phyloP scores from a whole-genome alignment of 1,140 invertebrate species.

The Aphis gossypii region DNA sequence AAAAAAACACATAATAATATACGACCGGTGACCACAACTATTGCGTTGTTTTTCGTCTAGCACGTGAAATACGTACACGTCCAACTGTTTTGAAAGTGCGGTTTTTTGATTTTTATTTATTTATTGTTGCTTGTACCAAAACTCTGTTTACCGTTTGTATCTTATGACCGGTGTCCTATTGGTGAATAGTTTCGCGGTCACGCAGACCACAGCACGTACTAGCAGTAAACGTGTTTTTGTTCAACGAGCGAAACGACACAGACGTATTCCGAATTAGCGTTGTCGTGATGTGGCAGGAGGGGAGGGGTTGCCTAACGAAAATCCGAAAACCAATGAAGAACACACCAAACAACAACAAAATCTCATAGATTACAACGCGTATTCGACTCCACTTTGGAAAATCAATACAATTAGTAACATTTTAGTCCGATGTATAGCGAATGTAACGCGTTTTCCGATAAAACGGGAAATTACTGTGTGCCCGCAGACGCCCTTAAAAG shows the following conservation, averaged over 20 bases:
- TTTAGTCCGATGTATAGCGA: not conserved
- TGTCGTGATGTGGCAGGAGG: accelerated
- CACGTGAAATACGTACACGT: not conserved
- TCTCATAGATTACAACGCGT: not conserved
- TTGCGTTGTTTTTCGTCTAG: not conserved
- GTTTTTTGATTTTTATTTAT: conserved; percentile 9
- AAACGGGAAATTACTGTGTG: not conserved
- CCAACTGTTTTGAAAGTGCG: not conserved
- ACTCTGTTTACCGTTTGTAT: not conserved
- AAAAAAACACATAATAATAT: not conserved
- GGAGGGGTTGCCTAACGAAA: not conserved
- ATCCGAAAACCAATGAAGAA: not conserved
- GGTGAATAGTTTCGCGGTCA: not conserved
- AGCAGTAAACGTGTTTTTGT: not conserved
- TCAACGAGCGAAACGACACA: not conserved
- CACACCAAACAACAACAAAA: not conserved
- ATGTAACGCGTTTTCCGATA: not conserved
- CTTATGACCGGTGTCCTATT: not conserved
- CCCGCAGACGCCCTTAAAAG: not conserved
- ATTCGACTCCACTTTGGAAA: not conserved
- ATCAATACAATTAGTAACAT: not conserved
- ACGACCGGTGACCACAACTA: not conserved
- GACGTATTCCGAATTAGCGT: not conserved
- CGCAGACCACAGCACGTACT: not conserved
- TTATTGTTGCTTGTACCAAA: not conserved